Evolutionary conservation across 2,888 invertebrate species (phyloP), one percentile per base, ranked within the genome.

Genomic region (Harpalus rufipes): DNA sequence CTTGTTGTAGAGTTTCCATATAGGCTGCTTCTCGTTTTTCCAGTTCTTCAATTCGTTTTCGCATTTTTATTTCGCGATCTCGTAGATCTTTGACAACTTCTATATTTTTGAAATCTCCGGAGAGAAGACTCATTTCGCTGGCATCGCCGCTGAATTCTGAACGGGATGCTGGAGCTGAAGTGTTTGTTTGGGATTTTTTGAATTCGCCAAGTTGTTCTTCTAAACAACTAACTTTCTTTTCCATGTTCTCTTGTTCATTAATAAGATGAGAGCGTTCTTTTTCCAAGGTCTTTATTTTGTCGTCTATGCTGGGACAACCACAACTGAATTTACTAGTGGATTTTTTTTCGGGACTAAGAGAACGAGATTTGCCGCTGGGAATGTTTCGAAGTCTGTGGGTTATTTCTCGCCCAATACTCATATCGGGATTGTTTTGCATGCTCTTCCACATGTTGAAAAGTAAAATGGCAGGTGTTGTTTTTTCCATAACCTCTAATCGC

Each of bases 1-100:
- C 95, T 85, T 95, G 94, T 84, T 95, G 94, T 88, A 96, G 89
- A 88, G 95, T 95, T 88, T 94, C 94, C 87, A 95, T 92, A 88
- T 95, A 95, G 0, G 95, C 94, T 0, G 93, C 91, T 89, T 95
- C 95, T 68, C 94, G 92, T 79, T 93, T 91, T 89, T 95, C 94
- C 79, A 95, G 89, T 86, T 95, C 94, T 56, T 92, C 92, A 18
- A 96, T 93, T 85, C 94, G 92, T 74, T 90, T 91, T 89, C 94
- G 94, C 85, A 95, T 91, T 51, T 93, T 93, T 72, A 93, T 92
- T 86, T 95, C 94, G 76, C 90, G 92, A 44, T 91, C 90, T 0
- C 92, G 90, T 25, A 95, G 89, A 0, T 92, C 91, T 72, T 91
- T 91, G 1, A 94, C 89, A 89, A 91, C 93, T 65, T 90, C 89